Percentiles rank a stretch among this genome's conserved stretches.
Conservation (phyloP, 1,140 invertebrate species). For the Apis dorsata region DNA sequence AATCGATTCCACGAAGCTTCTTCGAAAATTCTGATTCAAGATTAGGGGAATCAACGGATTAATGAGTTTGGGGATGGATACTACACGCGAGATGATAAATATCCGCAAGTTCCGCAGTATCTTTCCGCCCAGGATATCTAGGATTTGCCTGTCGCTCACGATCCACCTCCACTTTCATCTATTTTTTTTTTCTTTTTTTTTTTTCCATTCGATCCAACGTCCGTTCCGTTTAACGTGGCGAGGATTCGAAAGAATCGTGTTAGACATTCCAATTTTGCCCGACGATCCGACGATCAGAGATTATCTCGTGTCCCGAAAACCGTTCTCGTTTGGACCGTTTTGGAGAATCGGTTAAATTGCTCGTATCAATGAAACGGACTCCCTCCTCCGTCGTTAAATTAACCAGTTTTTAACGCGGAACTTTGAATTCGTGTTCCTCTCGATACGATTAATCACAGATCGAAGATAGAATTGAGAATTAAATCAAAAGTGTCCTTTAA, state of each 20-base stretch:
- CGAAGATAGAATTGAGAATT: no score
- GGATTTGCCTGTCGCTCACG: neutral
- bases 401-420: neutral
- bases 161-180: neutral
- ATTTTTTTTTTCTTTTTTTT: slow-evolving; percentile 1
- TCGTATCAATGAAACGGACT: neutral
- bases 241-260: neutral
- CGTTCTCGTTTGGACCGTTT: neutral
- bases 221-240: neutral
- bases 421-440: neutral
- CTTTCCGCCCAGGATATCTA: neutral
- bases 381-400: neutral
- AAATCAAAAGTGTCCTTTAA: no score
- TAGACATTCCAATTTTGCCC: neutral
- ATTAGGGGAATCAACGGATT: neutral
- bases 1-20: no score
- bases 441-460: no score
- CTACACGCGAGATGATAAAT: neutral
- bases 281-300: neutral
- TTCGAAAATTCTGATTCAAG: neutral
- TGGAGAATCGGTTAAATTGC: neutral
- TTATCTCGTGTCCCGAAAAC: neutral
- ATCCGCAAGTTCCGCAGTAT: neutral
- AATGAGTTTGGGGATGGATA: neutral
- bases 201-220: slow-evolving; percentile 6